A percentile compares a stretch with the other conserved stretches of the same genome.
These are phyloP conservation scores for Drosophila eohydei DNA, from an alignment of 2,888 invertebrate genomes.

Conservation along the genomic window DNA sequence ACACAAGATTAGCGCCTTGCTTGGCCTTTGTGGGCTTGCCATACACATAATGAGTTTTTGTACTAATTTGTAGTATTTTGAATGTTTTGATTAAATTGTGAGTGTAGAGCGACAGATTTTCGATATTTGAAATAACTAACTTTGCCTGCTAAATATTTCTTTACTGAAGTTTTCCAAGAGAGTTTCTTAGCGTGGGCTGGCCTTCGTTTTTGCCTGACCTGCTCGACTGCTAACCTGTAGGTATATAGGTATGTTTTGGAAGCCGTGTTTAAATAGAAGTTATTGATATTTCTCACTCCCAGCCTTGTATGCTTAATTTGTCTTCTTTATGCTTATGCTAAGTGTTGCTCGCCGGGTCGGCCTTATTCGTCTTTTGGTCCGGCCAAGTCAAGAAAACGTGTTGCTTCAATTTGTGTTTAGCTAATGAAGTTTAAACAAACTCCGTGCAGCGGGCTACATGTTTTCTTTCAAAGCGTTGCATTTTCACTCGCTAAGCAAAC, in stretches of 20 bases:
- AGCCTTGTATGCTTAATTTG: slow-evolving; percentile 42
- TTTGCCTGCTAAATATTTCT: neutral
- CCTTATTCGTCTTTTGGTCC: slow-evolving; percentile 32
- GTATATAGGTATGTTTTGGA: slow-evolving; percentile 23
- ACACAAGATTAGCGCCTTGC: slow-evolving; percentile 43
- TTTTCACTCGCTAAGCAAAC: slow-evolving; percentile 35
- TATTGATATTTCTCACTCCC: slow-evolving; percentile 65
- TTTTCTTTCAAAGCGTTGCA: slow-evolving; percentile 58
- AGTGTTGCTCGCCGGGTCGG: slow-evolving; percentile 54
- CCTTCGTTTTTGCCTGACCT: neutral
- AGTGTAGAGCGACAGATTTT: neutral
- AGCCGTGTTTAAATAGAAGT: slow-evolving; percentile 59
- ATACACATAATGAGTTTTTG: slow-evolving; percentile 9
- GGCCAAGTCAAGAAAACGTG: slow-evolving; percentile 54
- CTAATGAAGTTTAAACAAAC: slow-evolving; percentile 66
- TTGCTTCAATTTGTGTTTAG: slow-evolving; percentile 71
- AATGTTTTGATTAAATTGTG: neutral
- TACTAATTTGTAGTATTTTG: neutral
- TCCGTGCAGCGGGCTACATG: slow-evolving; percentile 28
- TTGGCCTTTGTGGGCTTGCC: slow-evolving; percentile 22
- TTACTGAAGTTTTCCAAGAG: no score
- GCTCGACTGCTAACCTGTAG: neutral
- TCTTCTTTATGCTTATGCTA: slow-evolving; percentile 69
- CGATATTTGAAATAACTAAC: neutral
- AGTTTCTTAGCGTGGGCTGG: neutral